Percentiles rank a stretch among this genome's conserved stretches.
Conservation (phyloP, 2,113 vertebrate genomes). For the Sinocyclocheilus anophthalmus region DNA sequence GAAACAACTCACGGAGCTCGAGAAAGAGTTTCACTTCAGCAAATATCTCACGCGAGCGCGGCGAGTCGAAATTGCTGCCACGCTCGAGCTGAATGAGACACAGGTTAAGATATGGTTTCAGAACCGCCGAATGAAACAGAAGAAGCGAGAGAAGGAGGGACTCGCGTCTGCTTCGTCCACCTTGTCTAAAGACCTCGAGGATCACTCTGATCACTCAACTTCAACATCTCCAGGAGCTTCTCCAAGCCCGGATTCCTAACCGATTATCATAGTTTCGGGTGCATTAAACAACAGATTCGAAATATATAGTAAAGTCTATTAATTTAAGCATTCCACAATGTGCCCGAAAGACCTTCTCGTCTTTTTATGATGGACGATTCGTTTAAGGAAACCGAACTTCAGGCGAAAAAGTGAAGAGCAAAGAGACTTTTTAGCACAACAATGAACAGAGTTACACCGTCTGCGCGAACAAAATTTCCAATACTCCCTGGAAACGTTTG, state of each 20-base stretch:
- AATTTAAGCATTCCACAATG: slow-evolving; percentile 46
- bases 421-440: slow-evolving; percentile 19
- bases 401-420: background rate
- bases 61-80: slow-evolving; percentile 92
- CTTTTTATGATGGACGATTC: slow-evolving; percentile 4
- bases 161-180: slow-evolving; percentile 60
- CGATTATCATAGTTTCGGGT: slow-evolving; percentile 61
- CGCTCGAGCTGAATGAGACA: slow-evolving; percentile 93
- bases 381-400: background rate
- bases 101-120: slow-evolving; percentile 99
- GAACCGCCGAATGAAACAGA: slow-evolving; percentile 97
- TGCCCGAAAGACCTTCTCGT: background rate
- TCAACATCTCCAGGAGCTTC: slow-evolving; percentile 91
- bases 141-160: slow-evolving; percentile 91
- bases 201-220: slow-evolving; percentile 87
- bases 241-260: slow-evolving; percentile 81
- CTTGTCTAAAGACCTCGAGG: slow-evolving; percentile 77
- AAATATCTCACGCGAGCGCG: slow-evolving; percentile 94
- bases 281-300: slow-evolving; percentile 13
- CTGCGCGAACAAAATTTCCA: background rate
- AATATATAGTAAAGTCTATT: slow-evolving; percentile 26
- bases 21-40: slow-evolving; percentile 98
- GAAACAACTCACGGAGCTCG: slow-evolving; percentile 94
- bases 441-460: background rate
- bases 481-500: slow-evolving; percentile 2